Conservation (phyloP, 2,888 invertebrate species). For the Mesochorus sp. region DNA sequence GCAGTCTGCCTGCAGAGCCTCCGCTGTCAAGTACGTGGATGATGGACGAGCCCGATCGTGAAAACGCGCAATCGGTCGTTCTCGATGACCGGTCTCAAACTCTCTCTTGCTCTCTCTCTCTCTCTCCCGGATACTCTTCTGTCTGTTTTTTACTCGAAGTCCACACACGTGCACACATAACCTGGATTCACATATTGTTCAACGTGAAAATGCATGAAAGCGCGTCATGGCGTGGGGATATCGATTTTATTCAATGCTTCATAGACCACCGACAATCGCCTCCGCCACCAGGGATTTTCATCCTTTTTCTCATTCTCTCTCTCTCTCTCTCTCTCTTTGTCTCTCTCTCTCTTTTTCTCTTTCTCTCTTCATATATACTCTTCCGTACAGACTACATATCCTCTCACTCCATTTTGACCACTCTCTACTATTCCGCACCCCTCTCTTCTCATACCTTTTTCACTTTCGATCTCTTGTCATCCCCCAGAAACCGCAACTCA, state of each 20-base stretch:
- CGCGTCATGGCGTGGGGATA: constrained; percentile 55
- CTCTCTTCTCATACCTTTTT: constrained; percentile 2
- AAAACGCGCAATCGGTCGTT: constrained; percentile 61
- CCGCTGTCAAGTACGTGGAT: constrained; percentile 41
- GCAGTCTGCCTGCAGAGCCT: constrained; percentile 21
- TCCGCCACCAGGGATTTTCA: constrained; percentile 27
- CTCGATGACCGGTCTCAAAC: constrained; percentile 53
- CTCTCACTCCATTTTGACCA: constrained; percentile 24
- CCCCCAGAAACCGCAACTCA: constrained; percentile 24
- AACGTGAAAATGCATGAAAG: constrained; percentile 60
- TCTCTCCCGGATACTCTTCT: background rate
- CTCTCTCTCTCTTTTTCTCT: constrained; percentile 7
- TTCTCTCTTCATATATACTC: constrained; percentile 8
- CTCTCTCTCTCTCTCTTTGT: constrained; percentile 21
- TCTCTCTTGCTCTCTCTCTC: background rate
- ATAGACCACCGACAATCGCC: constrained; percentile 59
- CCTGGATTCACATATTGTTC: constrained; percentile 52
- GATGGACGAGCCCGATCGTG: constrained; percentile 58
- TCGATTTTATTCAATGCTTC: constrained; percentile 65
- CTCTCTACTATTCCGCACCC: background rate
- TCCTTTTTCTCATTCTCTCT: constrained; percentile 25
- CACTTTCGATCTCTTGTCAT: constrained; percentile 40
- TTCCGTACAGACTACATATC: constrained; percentile 31
- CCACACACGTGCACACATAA: constrained; percentile 15
- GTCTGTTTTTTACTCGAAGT: constrained; percentile 10